Base-by-base conservation (phyloP, 30 jellyfish, hydroid and myxozoan species). In the Phacellophora camtschatica region DNA sequence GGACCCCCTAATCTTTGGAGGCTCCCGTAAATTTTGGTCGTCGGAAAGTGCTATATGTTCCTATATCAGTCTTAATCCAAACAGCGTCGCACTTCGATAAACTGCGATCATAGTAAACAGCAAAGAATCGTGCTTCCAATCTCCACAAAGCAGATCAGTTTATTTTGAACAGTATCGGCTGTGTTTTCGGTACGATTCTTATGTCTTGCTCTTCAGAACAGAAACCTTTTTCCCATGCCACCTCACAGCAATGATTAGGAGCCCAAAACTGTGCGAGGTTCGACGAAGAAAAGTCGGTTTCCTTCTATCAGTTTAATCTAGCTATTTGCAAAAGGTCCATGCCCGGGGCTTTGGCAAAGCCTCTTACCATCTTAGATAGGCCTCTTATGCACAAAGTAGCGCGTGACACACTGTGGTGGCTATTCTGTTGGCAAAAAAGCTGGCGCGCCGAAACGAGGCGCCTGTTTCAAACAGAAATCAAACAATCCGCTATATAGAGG, bases 401-500 rank as follows among this genome's bases (percentile, higher is more conserved):
- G 82, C 91, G 37, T 80, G 91, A 80, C 91, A 80, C 36, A 49
- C 13, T 80, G 91, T 71, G 91, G 90, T 80, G 66, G 53, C 71
- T 25, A 46, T 56, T 34, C 91, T 76, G 66, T 68, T 42, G 84
- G 91, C 41, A 66, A 49, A 80, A 41, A 73, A 46, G 77, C 28
- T 30, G 58, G 91, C n/a, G 66, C 91, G 82, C 91, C 91, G 66
- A 66, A 80, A 80, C 91, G 91, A 80, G 91, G 91, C 91, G 91
- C 84, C 77, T 39, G 91, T 77, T 70, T 59, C 66, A 42, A 58
- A 66, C 49, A 46, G 77, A 56, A 61, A 56, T 64, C 84, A 80
- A 80, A 80, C 82, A 80, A 62, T 64, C 79, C 91, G 91, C 49
- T 50, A 70, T 11, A 12, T 29, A 80, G 91, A 80, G 65, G 50